Conservation (phyloP, 2,797 vertebrate genomes). For the Glyptemys insculpta region DNA sequence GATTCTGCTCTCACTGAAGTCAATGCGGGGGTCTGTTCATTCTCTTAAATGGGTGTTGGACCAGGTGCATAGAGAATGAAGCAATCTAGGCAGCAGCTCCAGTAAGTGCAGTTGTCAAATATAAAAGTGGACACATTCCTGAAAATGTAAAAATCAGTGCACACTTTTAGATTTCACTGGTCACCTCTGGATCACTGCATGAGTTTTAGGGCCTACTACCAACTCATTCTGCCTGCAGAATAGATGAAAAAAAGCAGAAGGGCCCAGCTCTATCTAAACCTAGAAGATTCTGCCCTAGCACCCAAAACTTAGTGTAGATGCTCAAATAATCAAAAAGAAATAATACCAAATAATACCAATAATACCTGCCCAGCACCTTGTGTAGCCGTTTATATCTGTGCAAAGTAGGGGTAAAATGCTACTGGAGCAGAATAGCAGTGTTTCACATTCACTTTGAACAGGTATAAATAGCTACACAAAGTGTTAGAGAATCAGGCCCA, state of each 20-base stretch:
- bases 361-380: not conserved
- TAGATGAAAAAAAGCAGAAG: not conserved
- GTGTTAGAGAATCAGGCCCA: not conserved
- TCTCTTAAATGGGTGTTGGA: not conserved
- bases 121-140: rapidly evolving
- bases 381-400: not conserved
- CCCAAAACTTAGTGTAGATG: not conserved
- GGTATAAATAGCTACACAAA: not conserved
- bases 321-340: not conserved
- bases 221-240: not conserved
- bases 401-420: not conserved
- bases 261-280: not conserved
- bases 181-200: not conserved
- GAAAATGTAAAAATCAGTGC: not conserved
- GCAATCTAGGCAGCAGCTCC: not conserved
- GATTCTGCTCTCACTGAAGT: not conserved
- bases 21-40: not conserved
- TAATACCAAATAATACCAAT: not conserved
- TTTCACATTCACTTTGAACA: not conserved
- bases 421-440: not conserved
- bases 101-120: not conserved
- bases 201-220: not conserved
- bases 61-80: not conserved
- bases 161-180: not conserved
- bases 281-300: not conserved